phyloP scores from a whole-genome alignment of 2,888 invertebrate species.

The Pristionchus fissidentatus region DNA sequence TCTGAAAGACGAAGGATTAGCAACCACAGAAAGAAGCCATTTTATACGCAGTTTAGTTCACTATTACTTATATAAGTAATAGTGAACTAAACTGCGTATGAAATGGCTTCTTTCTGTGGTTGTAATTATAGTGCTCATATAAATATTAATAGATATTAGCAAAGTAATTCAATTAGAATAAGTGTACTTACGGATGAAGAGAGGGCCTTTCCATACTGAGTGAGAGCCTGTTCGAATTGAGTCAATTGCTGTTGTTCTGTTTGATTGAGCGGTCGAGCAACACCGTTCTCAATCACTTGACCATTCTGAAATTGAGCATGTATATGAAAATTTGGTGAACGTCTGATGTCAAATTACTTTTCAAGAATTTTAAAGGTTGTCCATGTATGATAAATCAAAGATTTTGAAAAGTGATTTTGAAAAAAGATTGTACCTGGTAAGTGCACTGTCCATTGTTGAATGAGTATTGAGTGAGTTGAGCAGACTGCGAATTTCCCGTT shows the following conservation, averaged over 20 bases:
- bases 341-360: background rate
- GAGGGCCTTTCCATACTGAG: slow-evolving; percentile 39
- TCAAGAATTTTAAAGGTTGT: background rate
- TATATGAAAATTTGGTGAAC: background rate
- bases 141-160: no score
- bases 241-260: slow-evolving; percentile 34
- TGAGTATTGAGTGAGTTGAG: slow-evolving; percentile 43
- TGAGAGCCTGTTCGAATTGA: slow-evolving; percentile 40
- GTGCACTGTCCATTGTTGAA: slow-evolving; percentile 48
- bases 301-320: slow-evolving; percentile 14
- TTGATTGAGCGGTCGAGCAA: background rate
- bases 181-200: slow-evolving; percentile 28
- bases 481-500: background rate
- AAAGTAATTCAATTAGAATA: no score
- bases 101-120: no score
- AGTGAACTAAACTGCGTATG: no score
- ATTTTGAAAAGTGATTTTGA: background rate
- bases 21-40: background rate
- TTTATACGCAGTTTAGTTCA: no score
- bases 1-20: slow-evolving; percentile 21
- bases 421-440: slow-evolving; percentile 25
- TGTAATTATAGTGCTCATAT: no score
- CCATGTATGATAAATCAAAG: background rate
- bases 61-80: background rate
- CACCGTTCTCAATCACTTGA: slow-evolving; percentile 45